Evolutionary conservation across 2,888 invertebrate genomes (phyloP), one percentile per base, ranked within the genome.

Genomic region (Andrena bicolor): DNA sequence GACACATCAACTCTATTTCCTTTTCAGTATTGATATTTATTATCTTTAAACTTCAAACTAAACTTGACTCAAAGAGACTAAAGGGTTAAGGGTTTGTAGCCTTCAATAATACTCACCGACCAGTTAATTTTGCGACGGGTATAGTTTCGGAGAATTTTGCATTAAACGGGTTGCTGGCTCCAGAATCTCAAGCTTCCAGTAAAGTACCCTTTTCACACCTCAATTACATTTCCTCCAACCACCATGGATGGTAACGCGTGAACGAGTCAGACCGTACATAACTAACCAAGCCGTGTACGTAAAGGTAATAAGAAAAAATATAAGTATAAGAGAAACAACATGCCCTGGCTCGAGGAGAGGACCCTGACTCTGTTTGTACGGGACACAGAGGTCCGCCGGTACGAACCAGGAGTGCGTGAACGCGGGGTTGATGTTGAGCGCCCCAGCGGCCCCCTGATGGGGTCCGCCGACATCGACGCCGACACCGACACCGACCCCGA

Each of bases 361-460:
- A 95, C 95, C 95, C 95, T 96, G 96, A 95, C 95, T 95, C 96
- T 96, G 96, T 95, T 96, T 96, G 95, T 96, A 96, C 95, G 97
- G 97, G 96, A 97, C 96, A 96, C 97, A 97, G 95, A 98, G 96
- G 96, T 98, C 97, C 97, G 97, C 97, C 95, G 97, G 97, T 95
- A 98, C 97, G 96, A 98, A 97, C 98, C 98, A 98, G 95, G 98
- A 98, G 96, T 98, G 98, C 94, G 97, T 97, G 96, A 98, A 98
- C 93, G 97, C 97, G 93, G 98, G 96, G 94, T 94, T 96, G 95
- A 94, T 96, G 95, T 95, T 96, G 95, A 95, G 93, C 94, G 94
- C 91, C 94, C 95, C 95, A 97, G 97, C 97, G 93, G 98, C 97
- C 92, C 97, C 97, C 95, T 97, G 97, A 94, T 97, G 97, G 92